These are phyloP conservation scores for Tonatia bakeri DNA, from an alignment of 2,113 vertebrate genomes.

Conservation along the genomic window DNA sequence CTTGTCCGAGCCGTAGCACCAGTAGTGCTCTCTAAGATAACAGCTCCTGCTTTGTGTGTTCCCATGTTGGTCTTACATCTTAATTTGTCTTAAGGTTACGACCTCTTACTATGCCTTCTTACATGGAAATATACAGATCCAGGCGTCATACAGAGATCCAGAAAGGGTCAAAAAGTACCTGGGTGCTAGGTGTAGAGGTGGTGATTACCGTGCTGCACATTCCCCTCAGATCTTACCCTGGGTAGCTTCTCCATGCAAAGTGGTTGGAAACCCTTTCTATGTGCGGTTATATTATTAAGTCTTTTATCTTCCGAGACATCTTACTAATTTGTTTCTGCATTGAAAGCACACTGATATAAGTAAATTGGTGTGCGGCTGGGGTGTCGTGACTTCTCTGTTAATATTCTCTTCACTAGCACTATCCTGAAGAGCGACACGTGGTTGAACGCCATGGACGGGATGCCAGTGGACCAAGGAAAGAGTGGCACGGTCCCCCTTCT, in stretches of 20 bases:
- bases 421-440: conserved; percentile 90
- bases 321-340: neutral
- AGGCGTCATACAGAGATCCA: neutral
- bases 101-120: neutral
- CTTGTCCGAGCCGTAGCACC: neutral
- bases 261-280: neutral
- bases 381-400: neutral
- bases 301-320: neutral
- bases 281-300: neutral
- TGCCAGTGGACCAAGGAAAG: conserved; percentile 89
- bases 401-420: conserved; percentile 79
- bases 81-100: neutral
- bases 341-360: neutral
- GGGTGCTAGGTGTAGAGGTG: neutral
- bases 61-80: neutral
- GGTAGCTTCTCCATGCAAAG: neutral
- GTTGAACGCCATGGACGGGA: conserved; percentile 92
- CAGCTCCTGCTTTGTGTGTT: neutral
- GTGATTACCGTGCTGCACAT: neutral
- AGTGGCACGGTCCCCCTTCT: conserved; percentile 91
- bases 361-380: neutral
- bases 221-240: neutral
- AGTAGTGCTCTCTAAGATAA: neutral
- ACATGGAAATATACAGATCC: neutral
- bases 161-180: neutral